phyloP scores from a whole-genome alignment of 2,797 vertebrate species.

The Parotocinclus haroldoi region DNA sequence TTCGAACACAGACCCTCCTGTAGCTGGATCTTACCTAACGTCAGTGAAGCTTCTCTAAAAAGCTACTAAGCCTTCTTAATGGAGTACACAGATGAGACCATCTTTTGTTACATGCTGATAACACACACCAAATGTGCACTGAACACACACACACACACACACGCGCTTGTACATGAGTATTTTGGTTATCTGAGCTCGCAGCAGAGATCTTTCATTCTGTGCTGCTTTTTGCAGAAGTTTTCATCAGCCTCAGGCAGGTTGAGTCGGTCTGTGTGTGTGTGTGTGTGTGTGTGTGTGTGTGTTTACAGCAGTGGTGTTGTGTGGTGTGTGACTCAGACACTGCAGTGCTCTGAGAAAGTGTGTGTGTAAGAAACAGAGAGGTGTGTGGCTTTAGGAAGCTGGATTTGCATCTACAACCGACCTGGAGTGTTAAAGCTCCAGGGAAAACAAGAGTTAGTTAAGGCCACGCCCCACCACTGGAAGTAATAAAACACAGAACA shows the following conservation, averaged over 20 bases:
- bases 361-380: neutral
- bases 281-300: constrained; percentile 27
- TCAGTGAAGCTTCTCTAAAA: too few species aligned
- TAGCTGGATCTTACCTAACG: too few species aligned
- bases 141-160: constrained; percentile 26
- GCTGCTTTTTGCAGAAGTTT: constrained; percentile 57
- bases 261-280: constrained; percentile 51
- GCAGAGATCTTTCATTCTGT: constrained; percentile 12
- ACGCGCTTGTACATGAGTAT: neutral
- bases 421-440: neutral
- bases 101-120: neutral
- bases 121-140: constrained; percentile 17
- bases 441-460: too few species aligned
- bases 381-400: constrained; percentile 1
- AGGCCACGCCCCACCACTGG: neutral
- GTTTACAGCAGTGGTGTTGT: constrained; percentile 32
- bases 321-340: constrained; percentile 68
- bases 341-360: constrained; percentile 56
- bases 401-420: constrained; percentile 20
- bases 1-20: too few species aligned
- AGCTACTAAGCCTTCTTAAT: neutral
- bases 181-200: constrained; percentile 7
- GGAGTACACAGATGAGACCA: constrained; percentile 13
- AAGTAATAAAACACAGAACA: neutral
- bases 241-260: constrained; percentile 53